Conservation (phyloP, 2,888 invertebrate genomes). For the Stenodera caucasica region DNA sequence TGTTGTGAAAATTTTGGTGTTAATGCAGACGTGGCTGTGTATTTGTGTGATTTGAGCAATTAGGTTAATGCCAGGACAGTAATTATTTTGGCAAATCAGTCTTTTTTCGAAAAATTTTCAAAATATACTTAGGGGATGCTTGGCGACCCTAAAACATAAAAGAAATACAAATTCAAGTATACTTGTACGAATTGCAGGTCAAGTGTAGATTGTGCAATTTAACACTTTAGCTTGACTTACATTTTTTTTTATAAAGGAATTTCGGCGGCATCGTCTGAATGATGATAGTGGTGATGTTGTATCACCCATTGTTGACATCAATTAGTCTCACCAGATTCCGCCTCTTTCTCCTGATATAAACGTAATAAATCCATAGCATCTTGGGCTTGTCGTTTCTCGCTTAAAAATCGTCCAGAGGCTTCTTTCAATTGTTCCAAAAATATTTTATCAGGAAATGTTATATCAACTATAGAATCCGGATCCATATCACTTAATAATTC, state of each 20-base stretch:
- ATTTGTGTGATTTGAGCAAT: constrained; percentile 43
- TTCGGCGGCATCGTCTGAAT: constrained; percentile 3
- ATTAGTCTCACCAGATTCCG: constrained; percentile 37
- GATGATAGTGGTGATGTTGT: constrained; percentile 6
- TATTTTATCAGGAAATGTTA: constrained; percentile 70
- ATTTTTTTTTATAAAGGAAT: constrained; percentile 20
- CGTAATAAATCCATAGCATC: constrained; percentile 84
- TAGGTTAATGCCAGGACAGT: constrained; percentile 40
- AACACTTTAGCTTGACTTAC: neutral
- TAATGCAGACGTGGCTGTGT: constrained; percentile 24
- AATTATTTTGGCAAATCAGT: constrained; percentile 44
- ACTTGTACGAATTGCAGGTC: too few species aligned
- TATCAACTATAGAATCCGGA: constrained; percentile 82
- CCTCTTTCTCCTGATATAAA: constrained; percentile 62
- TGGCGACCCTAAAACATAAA: constrained; percentile 2
- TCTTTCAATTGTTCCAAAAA: constrained; percentile 82
- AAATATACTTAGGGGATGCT: neutral
- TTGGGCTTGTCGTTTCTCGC: constrained; percentile 83
- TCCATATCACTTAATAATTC: constrained; percentile 88
- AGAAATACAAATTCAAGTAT: too few species aligned
- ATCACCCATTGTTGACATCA: constrained; percentile 19
- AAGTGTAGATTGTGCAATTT: too few species aligned
- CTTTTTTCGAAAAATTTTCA: constrained; percentile 33
- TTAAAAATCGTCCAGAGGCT: constrained; percentile 70
- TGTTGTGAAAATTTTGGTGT: constrained; percentile 33